Percentiles rank a stretch among this genome's conserved stretches.
phyloP scores from a whole-genome alignment of 2,797 vertebrate species.

The Pyrocephalus nanus region DNA sequence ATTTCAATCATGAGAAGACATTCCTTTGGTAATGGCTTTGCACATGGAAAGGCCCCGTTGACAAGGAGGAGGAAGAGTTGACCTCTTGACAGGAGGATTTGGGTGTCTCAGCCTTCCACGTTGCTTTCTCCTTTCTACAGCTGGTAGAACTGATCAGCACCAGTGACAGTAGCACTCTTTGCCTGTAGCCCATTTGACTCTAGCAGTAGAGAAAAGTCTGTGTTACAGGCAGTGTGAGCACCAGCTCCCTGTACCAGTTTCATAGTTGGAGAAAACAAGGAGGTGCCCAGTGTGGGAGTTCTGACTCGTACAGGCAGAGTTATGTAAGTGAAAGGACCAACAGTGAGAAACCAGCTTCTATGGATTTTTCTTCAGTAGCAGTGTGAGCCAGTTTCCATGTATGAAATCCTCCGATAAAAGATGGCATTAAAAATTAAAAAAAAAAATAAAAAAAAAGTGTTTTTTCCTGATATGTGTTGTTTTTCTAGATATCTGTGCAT shows the following conservation, averaged over 20 bases:
- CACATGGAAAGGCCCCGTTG: not conserved
- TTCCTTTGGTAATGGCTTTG: not conserved
- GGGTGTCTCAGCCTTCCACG: rapidly evolving
- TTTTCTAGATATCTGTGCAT: not conserved
- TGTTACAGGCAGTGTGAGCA: not conserved
- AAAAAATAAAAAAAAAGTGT: not conserved
- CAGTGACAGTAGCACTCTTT: not conserved
- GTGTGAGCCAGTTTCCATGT: not conserved
- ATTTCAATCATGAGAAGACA: not conserved
- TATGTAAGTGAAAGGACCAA: not conserved
- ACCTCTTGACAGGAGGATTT: not conserved
- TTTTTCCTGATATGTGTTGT: not conserved
- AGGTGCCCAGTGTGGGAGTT: not conserved
- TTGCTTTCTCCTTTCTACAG: not conserved
- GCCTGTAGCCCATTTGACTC: not conserved
- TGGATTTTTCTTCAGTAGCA: not conserved
- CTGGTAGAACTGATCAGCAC: not conserved
- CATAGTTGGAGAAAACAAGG: not conserved
- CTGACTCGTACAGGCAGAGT: not conserved
- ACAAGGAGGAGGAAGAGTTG: not conserved
- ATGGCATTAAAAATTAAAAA: not conserved
- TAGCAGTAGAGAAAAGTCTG: not conserved
- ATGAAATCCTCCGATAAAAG: not conserved
- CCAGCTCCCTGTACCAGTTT: not conserved
- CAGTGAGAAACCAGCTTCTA: not conserved